Conservation (phyloP, 2,113 vertebrate species). For the Corythornis vintsioides region DNA sequence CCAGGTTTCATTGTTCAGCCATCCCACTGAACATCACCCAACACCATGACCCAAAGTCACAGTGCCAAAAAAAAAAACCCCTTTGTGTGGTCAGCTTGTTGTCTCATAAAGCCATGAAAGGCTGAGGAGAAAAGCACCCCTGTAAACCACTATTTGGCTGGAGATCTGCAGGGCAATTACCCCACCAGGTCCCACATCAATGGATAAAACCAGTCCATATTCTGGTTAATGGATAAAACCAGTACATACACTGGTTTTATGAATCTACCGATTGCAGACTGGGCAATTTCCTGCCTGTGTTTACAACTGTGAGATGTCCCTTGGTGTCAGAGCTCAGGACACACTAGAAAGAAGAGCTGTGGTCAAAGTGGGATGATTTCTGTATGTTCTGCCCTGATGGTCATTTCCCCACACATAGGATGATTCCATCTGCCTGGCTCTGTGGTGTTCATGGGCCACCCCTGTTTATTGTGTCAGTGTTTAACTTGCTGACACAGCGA, state of each 20-base stretch:
- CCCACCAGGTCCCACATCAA: not conserved
- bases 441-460: rapidly evolving
- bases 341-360: not conserved
- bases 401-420: not conserved
- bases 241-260: rapidly evolving
- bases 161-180: not conserved
- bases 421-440: not conserved
- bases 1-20: not conserved
- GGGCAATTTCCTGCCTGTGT: not conserved
- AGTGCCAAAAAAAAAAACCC: not conserved
- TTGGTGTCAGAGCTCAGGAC: not conserved
- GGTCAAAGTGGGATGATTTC: rapidly evolving
- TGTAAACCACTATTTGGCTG: not conserved
- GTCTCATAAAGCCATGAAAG: not conserved
- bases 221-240: not conserved
- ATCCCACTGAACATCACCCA: not conserved
- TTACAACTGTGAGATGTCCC: not conserved
- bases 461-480: not conserved
- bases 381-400: not conserved
- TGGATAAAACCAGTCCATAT: not conserved
- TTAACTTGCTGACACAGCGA: rapidly evolving
- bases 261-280: not conserved
- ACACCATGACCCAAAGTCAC: not conserved
- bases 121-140: not conserved
- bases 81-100: not conserved